Evolutionary conservation across 1,140 invertebrate genomes (phyloP).

Genomic region (Drosophila sproati): DNA sequence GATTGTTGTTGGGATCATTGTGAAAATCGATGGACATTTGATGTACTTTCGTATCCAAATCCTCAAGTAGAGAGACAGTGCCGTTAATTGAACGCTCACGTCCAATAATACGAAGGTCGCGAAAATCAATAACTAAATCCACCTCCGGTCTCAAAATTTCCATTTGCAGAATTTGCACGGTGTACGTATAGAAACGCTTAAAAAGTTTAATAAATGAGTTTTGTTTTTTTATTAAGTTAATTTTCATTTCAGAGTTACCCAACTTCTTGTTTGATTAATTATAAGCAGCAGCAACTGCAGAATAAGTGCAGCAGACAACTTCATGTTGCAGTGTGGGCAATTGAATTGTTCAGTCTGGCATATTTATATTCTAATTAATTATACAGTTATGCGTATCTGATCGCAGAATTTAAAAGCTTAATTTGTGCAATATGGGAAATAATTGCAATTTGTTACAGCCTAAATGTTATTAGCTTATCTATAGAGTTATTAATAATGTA

Average conservation of each 20-base stretch:
- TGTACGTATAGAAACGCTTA: constrained; percentile 2
- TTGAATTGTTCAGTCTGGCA: background rate
- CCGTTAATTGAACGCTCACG: constrained; percentile 33
- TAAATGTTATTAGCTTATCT: background rate
- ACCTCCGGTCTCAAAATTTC: constrained; percentile 2
- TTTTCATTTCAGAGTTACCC: background rate
- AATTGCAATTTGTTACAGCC: constrained; percentile 21
- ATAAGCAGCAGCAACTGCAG: constrained; percentile 1
- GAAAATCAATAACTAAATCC: constrained; percentile 23
- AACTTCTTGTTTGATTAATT: background rate
- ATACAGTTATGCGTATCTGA: constrained; percentile 14
- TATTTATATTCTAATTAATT: constrained; percentile 27
- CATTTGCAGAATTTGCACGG: constrained; percentile 8
- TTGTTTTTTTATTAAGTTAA: background rate
- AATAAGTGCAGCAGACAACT: background rate
- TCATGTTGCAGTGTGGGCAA: background rate
- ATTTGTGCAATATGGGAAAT: constrained; percentile 26
- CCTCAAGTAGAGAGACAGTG: constrained; percentile 2
- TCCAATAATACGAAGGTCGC: constrained; percentile 24
- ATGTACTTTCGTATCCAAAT: constrained; percentile 14
- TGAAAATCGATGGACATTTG: constrained; percentile 11
- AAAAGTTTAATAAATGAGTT: background rate
- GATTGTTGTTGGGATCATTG: constrained; percentile 24
- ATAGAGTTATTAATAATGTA: constrained; percentile 6
- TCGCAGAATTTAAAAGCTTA: constrained; percentile 17